Evolutionary conservation across 2,888 invertebrate species (phyloP).

Genomic region (Folsomia candida): DNA sequence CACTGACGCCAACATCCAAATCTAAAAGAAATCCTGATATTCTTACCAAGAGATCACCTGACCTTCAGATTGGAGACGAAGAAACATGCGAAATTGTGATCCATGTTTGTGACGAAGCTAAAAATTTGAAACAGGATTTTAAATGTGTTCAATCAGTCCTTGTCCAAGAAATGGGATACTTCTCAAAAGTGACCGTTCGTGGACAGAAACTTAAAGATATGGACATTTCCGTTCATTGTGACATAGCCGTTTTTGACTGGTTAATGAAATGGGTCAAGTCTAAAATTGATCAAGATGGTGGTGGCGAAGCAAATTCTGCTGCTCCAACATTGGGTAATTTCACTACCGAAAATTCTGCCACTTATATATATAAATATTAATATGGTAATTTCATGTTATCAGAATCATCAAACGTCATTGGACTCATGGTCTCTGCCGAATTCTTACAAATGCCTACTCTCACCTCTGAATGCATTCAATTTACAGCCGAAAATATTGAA

Average conservation of each 20-base stretch:
- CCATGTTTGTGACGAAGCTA: conserved; percentile 92
- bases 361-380: no score
- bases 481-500: conserved; percentile 80
- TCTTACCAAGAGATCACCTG: not conserved
- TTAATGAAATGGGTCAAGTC: conserved; percentile 90
- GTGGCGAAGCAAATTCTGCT: conserved; percentile 58
- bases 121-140: conserved; percentile 84
- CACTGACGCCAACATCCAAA: not conserved
- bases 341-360: no score
- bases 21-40: not conserved
- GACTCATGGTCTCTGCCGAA: conserved; percentile 88
- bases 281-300: conserved; percentile 37
- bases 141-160: conserved; percentile 80
- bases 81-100: conserved; percentile 71
- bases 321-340: conserved; percentile 60
- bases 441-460: conserved; percentile 91
- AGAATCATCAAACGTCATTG: conserved; percentile 83
- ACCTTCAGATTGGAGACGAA: not conserved
- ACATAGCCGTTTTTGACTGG: conserved; percentile 94
- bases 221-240: conserved; percentile 96
- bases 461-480: conserved; percentile 78
- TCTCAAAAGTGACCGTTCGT: conserved; percentile 75
- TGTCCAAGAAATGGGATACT: conserved; percentile 91
- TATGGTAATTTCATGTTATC: no score
- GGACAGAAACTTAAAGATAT: conserved; percentile 79